Conservation (phyloP, 2,888 invertebrate species). For the Bombyx huttoni region DNA sequence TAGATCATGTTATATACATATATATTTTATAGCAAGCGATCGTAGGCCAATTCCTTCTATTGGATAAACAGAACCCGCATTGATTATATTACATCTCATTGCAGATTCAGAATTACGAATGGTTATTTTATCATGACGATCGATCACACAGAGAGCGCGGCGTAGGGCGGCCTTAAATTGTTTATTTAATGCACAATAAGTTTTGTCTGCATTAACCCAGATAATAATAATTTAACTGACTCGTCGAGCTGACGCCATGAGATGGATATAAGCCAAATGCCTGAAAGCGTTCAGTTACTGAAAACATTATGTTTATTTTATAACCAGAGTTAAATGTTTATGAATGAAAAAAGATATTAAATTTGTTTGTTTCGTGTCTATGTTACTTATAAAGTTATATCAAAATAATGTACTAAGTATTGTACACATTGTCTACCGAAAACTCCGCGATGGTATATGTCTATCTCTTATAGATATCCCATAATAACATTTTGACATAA, state of each 20-base stretch:
- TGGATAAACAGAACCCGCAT: neutral
- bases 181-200: constrained; percentile 1
- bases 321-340: too few relatives aligned
- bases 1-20: neutral
- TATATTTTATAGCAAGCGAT: neutral
- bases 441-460: too few relatives aligned
- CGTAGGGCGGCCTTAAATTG: neutral
- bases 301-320: neutral
- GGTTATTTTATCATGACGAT: neutral
- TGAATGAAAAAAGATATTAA: too few relatives aligned
- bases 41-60: too few relatives aligned
- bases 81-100: neutral
- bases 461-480: too few relatives aligned
- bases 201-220: constrained; percentile 26
- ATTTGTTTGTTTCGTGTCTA: too few relatives aligned
- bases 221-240: constrained; percentile 19
- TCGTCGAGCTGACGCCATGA: constrained; percentile 14
- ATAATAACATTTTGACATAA: too few relatives aligned
- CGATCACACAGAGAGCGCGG: neutral
- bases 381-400: too few relatives aligned
- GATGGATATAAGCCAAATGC: constrained; percentile 33
- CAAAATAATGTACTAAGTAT: too few relatives aligned
- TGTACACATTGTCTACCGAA: too few relatives aligned
- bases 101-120: neutral
- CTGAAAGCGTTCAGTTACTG: constrained; percentile 8